Percentiles rank a stretch among this genome's conserved stretches.
Conservation (phyloP, 1,140 invertebrate species). For the Musca domestica region DNA sequence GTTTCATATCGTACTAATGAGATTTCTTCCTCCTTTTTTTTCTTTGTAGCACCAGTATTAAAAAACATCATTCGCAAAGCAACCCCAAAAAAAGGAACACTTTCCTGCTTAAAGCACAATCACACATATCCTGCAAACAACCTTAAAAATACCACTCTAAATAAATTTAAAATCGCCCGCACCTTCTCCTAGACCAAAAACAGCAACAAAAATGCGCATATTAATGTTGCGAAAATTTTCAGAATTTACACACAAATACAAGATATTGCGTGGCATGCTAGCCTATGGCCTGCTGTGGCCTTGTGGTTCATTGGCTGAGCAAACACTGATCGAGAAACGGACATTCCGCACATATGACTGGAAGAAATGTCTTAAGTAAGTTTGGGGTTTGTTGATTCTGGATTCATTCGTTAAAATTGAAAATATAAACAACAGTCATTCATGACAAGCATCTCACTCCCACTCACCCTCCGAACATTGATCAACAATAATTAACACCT, state of each 20-base stretch:
- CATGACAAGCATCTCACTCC: background rate
- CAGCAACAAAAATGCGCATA: background rate
- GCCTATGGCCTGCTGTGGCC: constrained; percentile 66
- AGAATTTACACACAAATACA: constrained; percentile 52
- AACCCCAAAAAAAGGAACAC: too few species aligned
- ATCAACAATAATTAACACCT: too few species aligned
- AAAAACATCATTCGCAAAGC: too few species aligned
- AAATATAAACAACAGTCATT: too few species aligned
- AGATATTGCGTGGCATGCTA: constrained; percentile 63
- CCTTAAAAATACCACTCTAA: too few species aligned
- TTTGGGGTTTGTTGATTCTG: too few species aligned
- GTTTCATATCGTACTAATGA: too few species aligned
- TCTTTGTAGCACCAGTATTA: constrained; percentile 15
- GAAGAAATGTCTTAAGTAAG: constrained; percentile 52
- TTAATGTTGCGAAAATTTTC: constrained; percentile 43
- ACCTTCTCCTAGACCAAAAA: background rate
- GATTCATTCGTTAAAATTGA: too few species aligned
- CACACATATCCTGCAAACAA: too few species aligned
- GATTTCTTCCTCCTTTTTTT: background rate
- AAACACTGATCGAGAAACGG: constrained; percentile 58
- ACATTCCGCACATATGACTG: constrained; percentile 56
- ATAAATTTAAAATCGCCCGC: too few species aligned
- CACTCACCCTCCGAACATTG: too few species aligned
- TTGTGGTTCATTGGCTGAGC: constrained; percentile 56
- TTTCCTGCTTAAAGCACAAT: too few species aligned